Conservation (phyloP, 2,888 invertebrate species). For the Conistra vaccinii region DNA sequence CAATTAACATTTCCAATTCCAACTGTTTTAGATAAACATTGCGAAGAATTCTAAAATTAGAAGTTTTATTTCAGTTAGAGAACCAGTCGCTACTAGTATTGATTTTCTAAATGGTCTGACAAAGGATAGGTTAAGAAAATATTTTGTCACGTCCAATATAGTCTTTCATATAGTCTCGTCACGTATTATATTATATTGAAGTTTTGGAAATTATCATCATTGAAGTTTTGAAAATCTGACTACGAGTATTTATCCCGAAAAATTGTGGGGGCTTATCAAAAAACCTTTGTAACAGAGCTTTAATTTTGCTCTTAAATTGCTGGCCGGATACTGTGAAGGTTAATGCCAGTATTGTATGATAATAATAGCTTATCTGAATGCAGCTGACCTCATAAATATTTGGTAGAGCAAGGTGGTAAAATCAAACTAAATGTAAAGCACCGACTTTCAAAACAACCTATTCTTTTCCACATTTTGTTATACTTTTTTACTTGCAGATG, state of each 20-base stretch:
- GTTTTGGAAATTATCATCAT: neutral
- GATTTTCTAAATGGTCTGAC: constrained; percentile 22
- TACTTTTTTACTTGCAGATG: neutral
- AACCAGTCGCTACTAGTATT: constrained; percentile 33
- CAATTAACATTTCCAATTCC: constrained; percentile 11
- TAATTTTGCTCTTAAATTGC: neutral
- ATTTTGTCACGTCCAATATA: neutral
- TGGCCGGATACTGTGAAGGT: neutral
- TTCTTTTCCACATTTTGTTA: neutral
- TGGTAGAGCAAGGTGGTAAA: neutral
- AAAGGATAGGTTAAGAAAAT: constrained; percentile 41
- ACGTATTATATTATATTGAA: neutral
- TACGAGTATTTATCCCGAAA: neutral
- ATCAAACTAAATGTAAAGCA: neutral
- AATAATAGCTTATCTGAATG: neutral
- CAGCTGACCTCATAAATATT: neutral
- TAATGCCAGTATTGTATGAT: neutral
- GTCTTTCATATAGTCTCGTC: neutral
- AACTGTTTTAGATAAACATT: constrained; percentile 13
- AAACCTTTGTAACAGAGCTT: neutral
- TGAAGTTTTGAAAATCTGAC: neutral
- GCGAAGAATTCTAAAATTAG: neutral
- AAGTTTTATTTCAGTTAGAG: neutral
- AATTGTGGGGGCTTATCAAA: neutral
- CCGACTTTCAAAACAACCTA: neutral